Base-by-base conservation (phyloP, 53 echinoderm and acorn worm genomes). In the Paelopatides confundens region DNA sequence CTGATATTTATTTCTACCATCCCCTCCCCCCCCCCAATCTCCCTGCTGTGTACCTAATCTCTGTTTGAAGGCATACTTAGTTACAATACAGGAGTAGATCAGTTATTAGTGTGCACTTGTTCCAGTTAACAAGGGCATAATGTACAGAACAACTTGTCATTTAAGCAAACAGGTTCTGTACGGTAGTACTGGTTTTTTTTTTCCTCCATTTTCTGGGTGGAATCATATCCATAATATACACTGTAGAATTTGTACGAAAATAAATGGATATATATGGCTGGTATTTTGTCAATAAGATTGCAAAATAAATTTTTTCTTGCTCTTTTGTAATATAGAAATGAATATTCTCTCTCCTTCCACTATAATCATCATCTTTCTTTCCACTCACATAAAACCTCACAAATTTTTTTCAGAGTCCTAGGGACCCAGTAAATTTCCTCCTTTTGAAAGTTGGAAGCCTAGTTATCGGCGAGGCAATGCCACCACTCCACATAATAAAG, bases 191-290 rank as follows among this genome's bases (percentile, higher is more conserved):
- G 74, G 74, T 26, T 39, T 40, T n/a, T n/a, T n/a, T n/a, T n/a
- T n/a, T n/a, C 35, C 15, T 74, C 74, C 38, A 40, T 39, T 39
- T 21, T 18, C 58, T 74, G 74, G 47, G 69, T 74, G 43, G 74
- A 74, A 74, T 74, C 28, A 27, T 74, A 74, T 74, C 74, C 74
- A 74, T 74, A 39, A 74, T 74, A 74, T 74, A 74, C 74, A 74
- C 40, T 39, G 74, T 40, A 74, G 46, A 74, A 39, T 74, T 74
- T 74, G 74, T 74, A 74, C 12, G 74, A 74, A 74, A 74, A 74
- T 74, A 74, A 74, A 74, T 74, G 74, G 74, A 74, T 74, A 74
- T n/a, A n/a, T 74, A 74, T 74, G 40, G 46, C 39, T 74, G 74
- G 40, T 74, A 74, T 74, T 74, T 70, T 74, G 39, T 74, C 74